Evolutionary conservation across 1,140 invertebrate species (phyloP), one percentile per base, ranked within the genome.

Genomic region (Aethina tumida): DNA sequence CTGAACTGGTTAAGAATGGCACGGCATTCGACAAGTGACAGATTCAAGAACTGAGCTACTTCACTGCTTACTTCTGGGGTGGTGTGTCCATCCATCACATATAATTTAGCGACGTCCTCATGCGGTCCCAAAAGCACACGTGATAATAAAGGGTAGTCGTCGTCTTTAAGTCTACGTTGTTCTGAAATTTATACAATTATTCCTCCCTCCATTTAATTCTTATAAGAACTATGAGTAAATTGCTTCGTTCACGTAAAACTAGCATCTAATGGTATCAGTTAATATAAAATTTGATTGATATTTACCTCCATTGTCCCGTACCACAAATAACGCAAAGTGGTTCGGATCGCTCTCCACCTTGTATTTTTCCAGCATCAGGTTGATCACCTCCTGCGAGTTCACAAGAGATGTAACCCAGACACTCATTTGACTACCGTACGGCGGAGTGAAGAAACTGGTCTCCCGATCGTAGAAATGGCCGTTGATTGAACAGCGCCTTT

Each of bases 391-490:
- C 40, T 75, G 71, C 13, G 82, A 81, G 43, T 75, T 84, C 19
- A 88, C 81, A 36, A 85, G 64, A 38, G 82, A 87, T 5, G 84
- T 81, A 0, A 88, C 80, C 76, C 81, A 89, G 1, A 91, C 85
- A 44, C 79, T 85, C 69, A 86, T 88, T 47, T 84, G 78, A 47
- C 82, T 88, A 10, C 84, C 85, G 53, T 83, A 73, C 0, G 84
- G 83, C 1, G 85, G 85, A 3, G 83, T 89, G 51, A 90, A 91
- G 41, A 87, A 83, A 55, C 82, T 85, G 0, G 86, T 90, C 67
- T 90, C 84, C 34, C 84, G 72, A 60, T 90, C 84, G 55, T 90
- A 91, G 60, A 82, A 87, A 59, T 91, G 85, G 1, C 86, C 85
- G 60, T 90, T 91, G 18, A 90, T 90, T 0, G 85, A 89, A 46